These are phyloP conservation scores for Epinephelus fuscoguttatus DNA, from an alignment of 2,113 vertebrate species.

Conservation along the genomic window DNA sequence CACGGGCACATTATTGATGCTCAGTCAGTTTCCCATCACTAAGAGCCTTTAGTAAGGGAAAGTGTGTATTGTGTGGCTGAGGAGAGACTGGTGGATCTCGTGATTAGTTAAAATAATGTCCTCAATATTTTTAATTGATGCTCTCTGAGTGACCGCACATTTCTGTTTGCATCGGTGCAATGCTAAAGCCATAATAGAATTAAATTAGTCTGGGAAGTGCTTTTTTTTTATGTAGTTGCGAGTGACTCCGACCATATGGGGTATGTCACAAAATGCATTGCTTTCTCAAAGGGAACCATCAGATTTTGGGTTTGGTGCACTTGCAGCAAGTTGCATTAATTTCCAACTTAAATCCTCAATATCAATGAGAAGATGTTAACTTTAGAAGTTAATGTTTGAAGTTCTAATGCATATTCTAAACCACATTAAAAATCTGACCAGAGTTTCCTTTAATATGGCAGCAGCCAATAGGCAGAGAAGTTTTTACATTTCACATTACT, in stretches of 20 bases:
- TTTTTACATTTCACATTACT: constrained; percentile 72
- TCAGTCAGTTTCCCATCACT: constrained; percentile 3
- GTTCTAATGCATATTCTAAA: constrained; percentile 81
- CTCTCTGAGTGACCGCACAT: background rate
- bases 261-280: constrained; percentile 7
- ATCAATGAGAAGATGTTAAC: constrained; percentile 70
- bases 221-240: constrained; percentile 27
- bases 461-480: constrained; percentile 79
- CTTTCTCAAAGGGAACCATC: constrained; percentile 41
- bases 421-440: constrained; percentile 79
- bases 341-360: constrained; percentile 57
- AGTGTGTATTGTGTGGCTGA: constrained; percentile 4
- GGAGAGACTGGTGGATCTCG: background rate
- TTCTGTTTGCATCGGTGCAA: constrained; percentile 37
- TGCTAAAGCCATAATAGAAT: background rate
- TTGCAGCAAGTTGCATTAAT: constrained; percentile 55
- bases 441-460: constrained; percentile 77
- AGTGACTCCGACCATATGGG: background rate
- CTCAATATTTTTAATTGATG: constrained; percentile 17
- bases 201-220: background rate
- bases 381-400: constrained; percentile 81
- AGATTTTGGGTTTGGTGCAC: constrained; percentile 21
- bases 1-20: constrained; percentile 52
- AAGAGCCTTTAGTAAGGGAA: constrained; percentile 5
- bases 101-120: constrained; percentile 25